A percentile compares a stretch with the other conserved stretches of the same genome.
Evolutionary conservation across 2,888 invertebrate genomes (phyloP).

Genomic region (Exocentrus adspersus): DNA sequence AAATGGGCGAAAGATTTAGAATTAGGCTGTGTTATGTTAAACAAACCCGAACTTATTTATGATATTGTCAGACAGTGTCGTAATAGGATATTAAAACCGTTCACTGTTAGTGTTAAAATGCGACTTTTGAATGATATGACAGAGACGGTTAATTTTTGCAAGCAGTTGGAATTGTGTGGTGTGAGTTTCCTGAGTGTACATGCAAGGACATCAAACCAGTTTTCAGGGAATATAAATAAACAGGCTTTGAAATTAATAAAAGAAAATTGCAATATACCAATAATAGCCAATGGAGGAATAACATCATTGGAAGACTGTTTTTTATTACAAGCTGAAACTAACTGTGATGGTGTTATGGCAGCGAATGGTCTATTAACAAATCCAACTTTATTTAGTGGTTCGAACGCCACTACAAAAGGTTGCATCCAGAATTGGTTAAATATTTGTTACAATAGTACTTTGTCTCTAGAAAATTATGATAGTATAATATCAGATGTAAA

Average conservation of each 20-base stretch:
- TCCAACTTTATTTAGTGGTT: slow-evolving; percentile 88
- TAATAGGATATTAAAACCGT: slow-evolving; percentile 76
- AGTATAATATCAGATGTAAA: slow-evolving; percentile 27
- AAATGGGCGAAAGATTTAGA: slow-evolving; percentile 93
- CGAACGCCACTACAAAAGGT: slow-evolving; percentile 72
- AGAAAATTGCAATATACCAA: slow-evolving; percentile 78
- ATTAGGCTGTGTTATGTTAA: slow-evolving; percentile 85
- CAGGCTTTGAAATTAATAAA: slow-evolving; percentile 78
- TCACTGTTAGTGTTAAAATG: slow-evolving; percentile 93
- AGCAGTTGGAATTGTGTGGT: slow-evolving; percentile 85
- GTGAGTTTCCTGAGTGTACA: slow-evolving; percentile 90
- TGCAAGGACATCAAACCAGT: slow-evolving; percentile 87
- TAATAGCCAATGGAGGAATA: slow-evolving; percentile 94
- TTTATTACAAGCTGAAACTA: slow-evolving; percentile 72
- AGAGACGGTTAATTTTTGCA: slow-evolving; percentile 80
- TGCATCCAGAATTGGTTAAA: slow-evolving; percentile 87
- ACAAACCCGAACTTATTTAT: slow-evolving; percentile 83
- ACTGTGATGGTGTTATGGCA: slow-evolving; percentile 89
- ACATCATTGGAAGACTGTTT: slow-evolving; percentile 78
- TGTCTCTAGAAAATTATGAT: slow-evolving; percentile 50
- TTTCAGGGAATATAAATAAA: slow-evolving; percentile 77
- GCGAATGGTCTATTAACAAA: slow-evolving; percentile 92
- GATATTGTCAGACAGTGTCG: slow-evolving; percentile 83
- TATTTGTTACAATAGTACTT: slow-evolving; percentile 69
- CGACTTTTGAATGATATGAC: slow-evolving; percentile 78